Percentiles rank a stretch among this genome's conserved stretches.
These are phyloP conservation scores for Halictus rubicundus DNA, from an alignment of 1,140 invertebrate species.

Conservation along the genomic window DNA sequence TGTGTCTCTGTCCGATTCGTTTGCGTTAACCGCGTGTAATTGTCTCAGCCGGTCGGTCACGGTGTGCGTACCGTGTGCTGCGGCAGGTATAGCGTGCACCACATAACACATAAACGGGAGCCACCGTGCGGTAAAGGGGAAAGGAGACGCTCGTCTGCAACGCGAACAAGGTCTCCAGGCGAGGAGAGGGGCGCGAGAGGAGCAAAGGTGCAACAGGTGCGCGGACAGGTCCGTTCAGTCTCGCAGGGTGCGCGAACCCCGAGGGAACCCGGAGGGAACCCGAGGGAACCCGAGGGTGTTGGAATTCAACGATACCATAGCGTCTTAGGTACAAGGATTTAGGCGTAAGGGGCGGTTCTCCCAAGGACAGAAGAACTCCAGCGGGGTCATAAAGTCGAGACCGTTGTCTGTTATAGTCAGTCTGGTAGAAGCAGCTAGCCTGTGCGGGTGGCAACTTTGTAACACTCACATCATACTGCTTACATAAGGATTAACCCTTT, in stretches of 20 bases:
- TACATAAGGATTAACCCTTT: too few relatives aligned
- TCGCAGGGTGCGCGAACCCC: conserved; percentile 7
- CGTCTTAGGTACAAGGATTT: too few relatives aligned
- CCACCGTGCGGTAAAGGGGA: conserved; percentile 9
- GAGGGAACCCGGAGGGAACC: too few relatives aligned
- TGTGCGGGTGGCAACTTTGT: too few relatives aligned
- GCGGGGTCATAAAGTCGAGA: too few relatives aligned
- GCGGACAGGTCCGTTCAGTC: background rate
- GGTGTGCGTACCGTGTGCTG: conserved; percentile 6
- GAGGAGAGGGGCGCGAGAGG: background rate
- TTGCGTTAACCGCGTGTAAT: conserved; percentile 56
- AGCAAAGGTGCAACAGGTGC: conserved; percentile 49
- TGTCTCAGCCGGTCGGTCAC: conserved; percentile 46
- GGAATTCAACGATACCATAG: too few relatives aligned
- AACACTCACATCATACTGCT: too few relatives aligned
- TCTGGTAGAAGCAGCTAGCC: too few relatives aligned
- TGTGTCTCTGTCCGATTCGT: background rate
- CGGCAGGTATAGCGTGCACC: conserved; percentile 51
- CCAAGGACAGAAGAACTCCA: too few relatives aligned
- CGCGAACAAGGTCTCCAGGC: background rate
- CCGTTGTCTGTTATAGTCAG: too few relatives aligned
- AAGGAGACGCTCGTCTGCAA: background rate
- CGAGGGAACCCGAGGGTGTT: too few relatives aligned
- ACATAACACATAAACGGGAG: conserved; percentile 47
- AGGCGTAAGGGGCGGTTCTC: too few relatives aligned